These are phyloP conservation scores for Aquatica leii DNA, from an alignment of 2,888 invertebrate species.

Conservation along the genomic window DNA sequence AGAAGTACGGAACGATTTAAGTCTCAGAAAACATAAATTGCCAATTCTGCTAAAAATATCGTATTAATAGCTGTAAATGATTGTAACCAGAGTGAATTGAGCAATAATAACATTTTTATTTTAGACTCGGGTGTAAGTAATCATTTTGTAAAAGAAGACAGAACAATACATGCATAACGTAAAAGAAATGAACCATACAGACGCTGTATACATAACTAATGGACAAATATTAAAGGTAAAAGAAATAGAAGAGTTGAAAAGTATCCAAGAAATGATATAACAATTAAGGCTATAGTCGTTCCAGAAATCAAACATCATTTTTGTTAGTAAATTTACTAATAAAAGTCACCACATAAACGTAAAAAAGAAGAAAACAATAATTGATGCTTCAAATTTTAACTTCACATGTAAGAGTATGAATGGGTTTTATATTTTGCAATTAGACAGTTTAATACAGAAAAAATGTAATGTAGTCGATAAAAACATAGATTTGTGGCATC, in stretches of 20 bases:
- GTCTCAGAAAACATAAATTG: too few relatives aligned
- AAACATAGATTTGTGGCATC: neutral
- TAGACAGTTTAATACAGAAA: too few relatives aligned
- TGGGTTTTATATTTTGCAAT: neutral
- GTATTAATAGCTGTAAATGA: too few relatives aligned
- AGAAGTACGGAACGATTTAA: too few relatives aligned
- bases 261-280: neutral
- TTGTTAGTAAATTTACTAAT: neutral
- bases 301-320: neutral
- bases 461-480: neutral
- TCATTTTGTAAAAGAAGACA: constrained; percentile 6
- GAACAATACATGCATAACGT: constrained; percentile 1
- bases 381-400: neutral
- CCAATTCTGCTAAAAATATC: neutral
- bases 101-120: neutral
- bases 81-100: neutral
- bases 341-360: neutral
- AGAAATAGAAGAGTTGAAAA: neutral
- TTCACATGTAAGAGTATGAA: neutral
- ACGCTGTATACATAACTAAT: neutral
- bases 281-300: neutral
- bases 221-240: neutral
- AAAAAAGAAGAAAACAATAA: neutral
- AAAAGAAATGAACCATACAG: neutral
- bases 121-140: constrained; percentile 2